Conservation (phyloP, 2,888 invertebrate species). For the Orchesellides sinensis region DNA sequence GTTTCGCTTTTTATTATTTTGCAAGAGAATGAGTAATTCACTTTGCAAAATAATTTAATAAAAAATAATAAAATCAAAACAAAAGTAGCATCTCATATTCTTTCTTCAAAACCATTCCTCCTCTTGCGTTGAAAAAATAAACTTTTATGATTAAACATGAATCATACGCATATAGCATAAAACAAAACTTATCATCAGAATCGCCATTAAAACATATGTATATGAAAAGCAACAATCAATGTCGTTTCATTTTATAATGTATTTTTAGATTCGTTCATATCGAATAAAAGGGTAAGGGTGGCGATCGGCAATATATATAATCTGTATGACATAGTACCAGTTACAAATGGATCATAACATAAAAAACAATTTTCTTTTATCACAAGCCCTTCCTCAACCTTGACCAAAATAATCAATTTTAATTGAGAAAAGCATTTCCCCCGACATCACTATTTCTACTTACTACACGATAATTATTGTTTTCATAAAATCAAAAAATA, state of each 20-base stretch:
- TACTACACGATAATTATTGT: too few relatives aligned
- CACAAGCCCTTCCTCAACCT: constrained; percentile 19
- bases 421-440: too few relatives aligned
- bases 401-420: constrained; percentile 14
- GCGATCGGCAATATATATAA: too few relatives aligned
- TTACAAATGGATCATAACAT: not conserved
- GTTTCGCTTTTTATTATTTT: constrained; percentile 3
- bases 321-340: constrained; percentile 19
- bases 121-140: not conserved
- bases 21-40: constrained; percentile 8
- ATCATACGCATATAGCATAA: not conserved
- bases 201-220: too few relatives aligned
- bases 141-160: not conserved
- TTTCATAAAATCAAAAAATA: too few relatives aligned
- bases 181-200: not conserved
- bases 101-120: not conserved
- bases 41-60: constrained; percentile 15
- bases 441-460: too few relatives aligned
- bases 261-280: too few relatives aligned
- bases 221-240: too few relatives aligned
- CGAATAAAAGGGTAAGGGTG: too few relatives aligned
- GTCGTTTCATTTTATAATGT: too few relatives aligned
- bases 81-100: constrained; percentile 18
- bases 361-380: too few relatives aligned
- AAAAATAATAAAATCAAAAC: constrained; percentile 20